Conservation (phyloP, 2,888 invertebrate species). For the Phortica magna region DNA sequence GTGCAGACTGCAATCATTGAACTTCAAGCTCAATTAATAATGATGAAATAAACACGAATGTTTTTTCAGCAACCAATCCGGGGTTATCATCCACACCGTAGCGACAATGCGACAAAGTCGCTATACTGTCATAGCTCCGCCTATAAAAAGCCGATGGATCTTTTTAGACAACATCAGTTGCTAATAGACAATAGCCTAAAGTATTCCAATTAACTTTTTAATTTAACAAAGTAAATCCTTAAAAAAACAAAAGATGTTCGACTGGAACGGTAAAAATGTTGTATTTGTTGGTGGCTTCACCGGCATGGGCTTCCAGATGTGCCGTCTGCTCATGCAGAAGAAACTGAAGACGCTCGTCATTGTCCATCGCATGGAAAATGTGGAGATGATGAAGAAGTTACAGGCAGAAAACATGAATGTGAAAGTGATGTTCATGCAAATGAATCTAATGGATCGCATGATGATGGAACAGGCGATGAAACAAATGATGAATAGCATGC, state of each 20-base stretch:
- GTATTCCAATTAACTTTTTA: background rate
- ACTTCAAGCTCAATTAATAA: constrained; percentile 15
- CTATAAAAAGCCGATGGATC: constrained; percentile 1
- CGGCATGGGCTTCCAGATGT: constrained; percentile 70
- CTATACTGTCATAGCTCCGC: background rate
- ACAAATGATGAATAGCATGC: constrained; percentile 61
- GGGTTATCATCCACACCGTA: background rate
- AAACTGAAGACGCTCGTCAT: constrained; percentile 69
- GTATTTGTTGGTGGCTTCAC: constrained; percentile 71
- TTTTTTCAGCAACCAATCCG: background rate
- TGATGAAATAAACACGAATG: constrained; percentile 21
- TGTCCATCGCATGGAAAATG: constrained; percentile 72
- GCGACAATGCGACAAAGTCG: too few species aligned
- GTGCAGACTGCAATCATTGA: background rate
- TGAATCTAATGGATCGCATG: constrained; percentile 66
- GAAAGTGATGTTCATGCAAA: constrained; percentile 67
- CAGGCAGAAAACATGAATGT: constrained; percentile 63
- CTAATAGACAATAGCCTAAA: background rate
- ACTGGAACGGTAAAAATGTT: constrained; percentile 73
- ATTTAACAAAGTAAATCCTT: background rate
- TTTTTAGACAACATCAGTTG: background rate
- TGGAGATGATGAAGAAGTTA: constrained; percentile 70
- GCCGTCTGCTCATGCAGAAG: constrained; percentile 70
- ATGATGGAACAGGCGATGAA: constrained; percentile 69
- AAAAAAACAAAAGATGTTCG: constrained; percentile 61